Conservation (phyloP, 1,140 invertebrate species). For the Homalodisca vitripennis region DNA sequence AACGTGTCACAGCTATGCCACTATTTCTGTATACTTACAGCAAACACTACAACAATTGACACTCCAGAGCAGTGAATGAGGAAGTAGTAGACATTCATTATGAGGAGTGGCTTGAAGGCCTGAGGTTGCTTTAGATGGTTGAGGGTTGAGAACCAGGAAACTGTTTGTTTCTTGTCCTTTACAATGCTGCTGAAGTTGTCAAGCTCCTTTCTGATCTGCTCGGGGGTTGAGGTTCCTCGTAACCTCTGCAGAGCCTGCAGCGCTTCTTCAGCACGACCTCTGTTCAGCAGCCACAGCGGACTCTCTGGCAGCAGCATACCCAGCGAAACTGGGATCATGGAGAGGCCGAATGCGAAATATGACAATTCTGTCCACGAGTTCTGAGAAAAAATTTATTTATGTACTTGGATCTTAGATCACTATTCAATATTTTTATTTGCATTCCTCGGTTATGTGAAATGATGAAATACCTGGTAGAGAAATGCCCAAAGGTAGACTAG, state of each 20-base stretch:
- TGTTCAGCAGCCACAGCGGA: too few relatives aligned
- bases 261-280: too few relatives aligned
- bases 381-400: too few relatives aligned
- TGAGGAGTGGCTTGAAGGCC: conserved; percentile 56
- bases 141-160: background rate
- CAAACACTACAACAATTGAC: conserved; percentile 73
- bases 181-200: conserved; percentile 12
- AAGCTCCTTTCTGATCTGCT: conserved; percentile 24
- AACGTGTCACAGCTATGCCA: too few relatives aligned
- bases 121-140: conserved; percentile 23
- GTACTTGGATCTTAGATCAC: too few relatives aligned
- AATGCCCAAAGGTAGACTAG: conserved; percentile 57
- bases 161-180: background rate
- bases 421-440: too few relatives aligned
- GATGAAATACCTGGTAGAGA: conserved; percentile 51
- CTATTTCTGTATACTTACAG: conserved; percentile 52
- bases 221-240: conserved; percentile 14
- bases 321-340: conserved; percentile 50
- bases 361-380: conserved; percentile 10
- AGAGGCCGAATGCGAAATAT: conserved; percentile 13
- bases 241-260: too few relatives aligned
- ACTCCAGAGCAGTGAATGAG: conserved; percentile 76
- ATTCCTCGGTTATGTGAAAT: too few relatives aligned
- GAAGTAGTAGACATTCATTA: conserved; percentile 65
- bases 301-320: conserved; percentile 60